These are phyloP conservation scores for Muscicapa adusta DNA, from an alignment of 2,113 vertebrate genomes.

Conservation along the genomic window DNA sequence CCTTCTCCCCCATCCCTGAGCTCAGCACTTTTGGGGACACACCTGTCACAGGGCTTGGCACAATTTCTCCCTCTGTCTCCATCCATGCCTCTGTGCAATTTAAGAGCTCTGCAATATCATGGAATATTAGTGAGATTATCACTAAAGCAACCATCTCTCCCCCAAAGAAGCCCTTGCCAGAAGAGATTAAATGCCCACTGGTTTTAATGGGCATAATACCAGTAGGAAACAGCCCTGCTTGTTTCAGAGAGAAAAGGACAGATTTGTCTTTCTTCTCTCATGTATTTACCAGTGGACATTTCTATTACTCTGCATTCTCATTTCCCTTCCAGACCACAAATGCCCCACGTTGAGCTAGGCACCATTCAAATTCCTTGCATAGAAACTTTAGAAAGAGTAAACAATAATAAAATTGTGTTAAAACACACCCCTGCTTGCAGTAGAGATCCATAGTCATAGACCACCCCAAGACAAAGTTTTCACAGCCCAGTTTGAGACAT, in stretches of 20 bases:
- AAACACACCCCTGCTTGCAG: background rate
- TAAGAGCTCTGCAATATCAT: background rate
- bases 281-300: background rate
- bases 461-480: background rate
- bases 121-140: background rate
- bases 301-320: background rate
- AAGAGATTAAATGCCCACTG: background rate
- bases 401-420: background rate
- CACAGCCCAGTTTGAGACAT: background rate
- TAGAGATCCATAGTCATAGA: background rate
- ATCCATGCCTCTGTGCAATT: background rate
- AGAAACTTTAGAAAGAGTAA: background rate
- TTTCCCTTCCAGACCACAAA: background rate
- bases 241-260: background rate
- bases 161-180: background rate
- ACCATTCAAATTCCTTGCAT: background rate
- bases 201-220: background rate
- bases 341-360: background rate
- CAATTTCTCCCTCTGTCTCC: background rate
- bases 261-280: background rate
- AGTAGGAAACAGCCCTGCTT: background rate
- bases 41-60: fast-evolving
- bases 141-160: background rate
- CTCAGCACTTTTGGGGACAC: background rate
- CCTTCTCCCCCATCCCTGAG: background rate